Evolutionary conservation across 2,888 invertebrate species (phyloP), one percentile per base, ranked within the genome.

Genomic region (Myathropa florea): DNA sequence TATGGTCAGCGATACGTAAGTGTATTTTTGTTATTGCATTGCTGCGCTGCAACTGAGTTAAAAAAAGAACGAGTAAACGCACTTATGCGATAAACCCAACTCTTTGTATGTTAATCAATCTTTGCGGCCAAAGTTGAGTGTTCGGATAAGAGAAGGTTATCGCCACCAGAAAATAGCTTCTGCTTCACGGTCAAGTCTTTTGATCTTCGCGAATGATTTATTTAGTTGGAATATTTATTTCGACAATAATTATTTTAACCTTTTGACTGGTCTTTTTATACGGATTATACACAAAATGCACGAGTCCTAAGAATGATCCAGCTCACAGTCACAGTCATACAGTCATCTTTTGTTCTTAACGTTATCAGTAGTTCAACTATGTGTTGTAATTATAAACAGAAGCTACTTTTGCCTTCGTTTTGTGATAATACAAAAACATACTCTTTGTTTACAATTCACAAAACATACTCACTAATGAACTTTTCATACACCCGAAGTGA

Each of bases 131-230:
- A 36, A 28, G 18, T 36, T 61, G 28, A 68, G 55, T 57, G 36
- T 67, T 36, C 46, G 46, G 68, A 80, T 68, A 81, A 81, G 59
- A 30, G 59, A 70, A 76, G 64, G 81, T 75, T 81, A 81, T 81
- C 75, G 30, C 73, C 2, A 3, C 36, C 18, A 46, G 46, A 0
- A 46, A 18, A 46, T 46, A 46, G 9, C 18, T 46, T 46, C 46
- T 4, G 18, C 18, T 18, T 46, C 18, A 46, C 18, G 46, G 18
- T 18, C 18, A 7, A 18, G n/a, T n/a, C 18, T 18, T n/a, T 46
- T 46, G 18, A 46, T 18, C 18, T 18, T 18, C 18, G 18, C 18
- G 18, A 46, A 1, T 39, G 39, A 39, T 39, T 39, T 39, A 39
- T 39, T 39, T 39, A 0, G 39, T 39, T 39, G 33, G 12, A 33